phyloP scores from a whole-genome alignment of 2,797 vertebrate genomes.

The Bucorvus abyssinicus region DNA sequence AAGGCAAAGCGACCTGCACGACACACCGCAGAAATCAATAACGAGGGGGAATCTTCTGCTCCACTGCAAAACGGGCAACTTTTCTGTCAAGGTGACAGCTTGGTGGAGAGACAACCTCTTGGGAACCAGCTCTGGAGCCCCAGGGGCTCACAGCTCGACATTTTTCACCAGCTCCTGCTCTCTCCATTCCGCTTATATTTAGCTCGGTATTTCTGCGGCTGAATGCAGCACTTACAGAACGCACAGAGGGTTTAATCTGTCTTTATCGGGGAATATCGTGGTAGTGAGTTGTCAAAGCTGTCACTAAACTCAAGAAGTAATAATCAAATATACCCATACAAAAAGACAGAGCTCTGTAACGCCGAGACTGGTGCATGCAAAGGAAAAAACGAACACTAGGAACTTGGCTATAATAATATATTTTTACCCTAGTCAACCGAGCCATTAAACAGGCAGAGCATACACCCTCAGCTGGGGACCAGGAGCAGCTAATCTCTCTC shows the following conservation, averaged over 20 bases:
- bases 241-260: background rate
- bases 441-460: background rate
- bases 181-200: background rate
- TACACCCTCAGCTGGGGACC: background rate
- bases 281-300: conserved; percentile 17
- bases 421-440: background rate
- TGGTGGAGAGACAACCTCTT: background rate
- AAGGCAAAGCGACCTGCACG: rapidly evolving
- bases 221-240: background rate
- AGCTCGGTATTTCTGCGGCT: rapidly evolving
- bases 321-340: background rate
- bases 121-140: background rate
- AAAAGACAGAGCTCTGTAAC: background rate
- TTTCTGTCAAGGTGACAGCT: background rate
- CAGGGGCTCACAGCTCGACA: rapidly evolving
- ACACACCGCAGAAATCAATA: background rate
- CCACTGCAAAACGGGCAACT: background rate
- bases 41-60: background rate
- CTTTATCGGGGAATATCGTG: background rate
- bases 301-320: background rate
- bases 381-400: background rate
- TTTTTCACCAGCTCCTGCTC: background rate
- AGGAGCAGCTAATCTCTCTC: background rate
- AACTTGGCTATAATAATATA: background rate
- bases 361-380: background rate